Conservation (phyloP, 2,797 vertebrate species). For the Eulemur rubriventer region DNA sequence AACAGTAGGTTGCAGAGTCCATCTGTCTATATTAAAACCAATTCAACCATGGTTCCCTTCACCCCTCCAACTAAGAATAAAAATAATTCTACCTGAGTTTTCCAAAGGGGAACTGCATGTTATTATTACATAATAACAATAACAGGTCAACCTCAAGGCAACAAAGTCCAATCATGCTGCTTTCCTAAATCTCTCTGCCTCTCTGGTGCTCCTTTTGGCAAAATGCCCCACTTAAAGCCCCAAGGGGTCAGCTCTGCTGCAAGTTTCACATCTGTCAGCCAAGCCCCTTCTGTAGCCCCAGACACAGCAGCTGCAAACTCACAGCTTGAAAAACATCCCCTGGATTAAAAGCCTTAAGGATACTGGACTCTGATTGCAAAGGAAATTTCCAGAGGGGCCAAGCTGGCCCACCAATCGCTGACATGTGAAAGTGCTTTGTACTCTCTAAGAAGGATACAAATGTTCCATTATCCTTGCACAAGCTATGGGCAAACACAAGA, state of each 20-base stretch:
- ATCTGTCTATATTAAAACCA: constrained; percentile 39
- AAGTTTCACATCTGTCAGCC: constrained; percentile 61
- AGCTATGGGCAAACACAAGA: background rate
- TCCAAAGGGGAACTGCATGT: background rate
- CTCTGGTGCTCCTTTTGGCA: constrained; percentile 55
- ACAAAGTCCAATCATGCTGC: constrained; percentile 37
- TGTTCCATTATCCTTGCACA: constrained; percentile 53
- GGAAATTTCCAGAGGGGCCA: constrained; percentile 78
- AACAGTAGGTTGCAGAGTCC: background rate
- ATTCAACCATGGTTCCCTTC: background rate
- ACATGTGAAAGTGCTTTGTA: constrained; percentile 73
- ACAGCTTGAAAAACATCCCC: constrained; percentile 67
- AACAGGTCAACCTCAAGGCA: constrained; percentile 34
- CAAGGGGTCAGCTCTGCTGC: constrained; percentile 61
- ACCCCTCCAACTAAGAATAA: background rate
- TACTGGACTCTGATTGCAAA: constrained; percentile 61
- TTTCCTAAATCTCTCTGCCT: constrained; percentile 22
- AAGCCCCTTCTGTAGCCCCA: constrained; percentile 10
- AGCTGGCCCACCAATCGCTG: constrained; percentile 69
- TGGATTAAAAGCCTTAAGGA: constrained; percentile 75
- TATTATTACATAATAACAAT: constrained; percentile 55
- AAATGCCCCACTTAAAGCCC: constrained; percentile 58
- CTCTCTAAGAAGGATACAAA: constrained; percentile 57
- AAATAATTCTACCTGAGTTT: constrained; percentile 29
- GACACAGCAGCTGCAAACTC: constrained; percentile 62